Conservation (phyloP, 2,113 vertebrate genomes). For the Eretmochelys imbricata region DNA sequence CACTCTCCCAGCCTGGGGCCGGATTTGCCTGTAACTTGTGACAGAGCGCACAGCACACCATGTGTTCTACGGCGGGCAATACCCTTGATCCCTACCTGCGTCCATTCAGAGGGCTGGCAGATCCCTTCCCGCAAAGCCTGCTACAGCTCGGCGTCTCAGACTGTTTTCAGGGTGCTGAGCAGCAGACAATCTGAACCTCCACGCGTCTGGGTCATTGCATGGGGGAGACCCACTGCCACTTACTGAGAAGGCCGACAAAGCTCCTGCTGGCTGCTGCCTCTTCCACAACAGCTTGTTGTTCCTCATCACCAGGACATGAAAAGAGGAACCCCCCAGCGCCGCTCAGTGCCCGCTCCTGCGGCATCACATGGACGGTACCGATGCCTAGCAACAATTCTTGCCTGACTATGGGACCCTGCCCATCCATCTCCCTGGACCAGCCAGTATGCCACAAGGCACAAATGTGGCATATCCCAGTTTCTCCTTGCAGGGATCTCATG, state of each 20-base stretch:
- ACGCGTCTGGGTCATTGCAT: neutral
- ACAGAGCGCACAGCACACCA: too few species aligned
- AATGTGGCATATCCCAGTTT: constrained; percentile 16
- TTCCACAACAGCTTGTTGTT: too few species aligned
- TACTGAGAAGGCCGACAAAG: fast-evolving
- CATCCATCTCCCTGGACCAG: fast-evolving
- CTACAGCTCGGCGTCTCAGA: neutral
- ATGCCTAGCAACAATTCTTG: fast-evolving
- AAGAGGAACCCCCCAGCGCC: too few species aligned
- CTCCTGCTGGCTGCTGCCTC: neutral
- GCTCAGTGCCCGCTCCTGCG: too few species aligned
- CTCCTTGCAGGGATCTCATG: neutral
- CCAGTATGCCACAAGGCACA: neutral
- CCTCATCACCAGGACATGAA: too few species aligned
- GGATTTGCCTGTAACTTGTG: too few species aligned
- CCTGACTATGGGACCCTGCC: neutral
- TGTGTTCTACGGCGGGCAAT: too few species aligned
- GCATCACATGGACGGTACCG: too few species aligned
- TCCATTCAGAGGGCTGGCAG: too few species aligned
- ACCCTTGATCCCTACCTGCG: too few species aligned
- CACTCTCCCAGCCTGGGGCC: too few species aligned
- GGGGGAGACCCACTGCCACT: neutral
- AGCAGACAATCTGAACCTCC: neutral
- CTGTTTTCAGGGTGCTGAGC: neutral
- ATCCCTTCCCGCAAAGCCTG: neutral